These are phyloP conservation scores for Drosophila ironensis DNA, from an alignment of 1,140 invertebrate genomes.

Conservation along the genomic window DNA sequence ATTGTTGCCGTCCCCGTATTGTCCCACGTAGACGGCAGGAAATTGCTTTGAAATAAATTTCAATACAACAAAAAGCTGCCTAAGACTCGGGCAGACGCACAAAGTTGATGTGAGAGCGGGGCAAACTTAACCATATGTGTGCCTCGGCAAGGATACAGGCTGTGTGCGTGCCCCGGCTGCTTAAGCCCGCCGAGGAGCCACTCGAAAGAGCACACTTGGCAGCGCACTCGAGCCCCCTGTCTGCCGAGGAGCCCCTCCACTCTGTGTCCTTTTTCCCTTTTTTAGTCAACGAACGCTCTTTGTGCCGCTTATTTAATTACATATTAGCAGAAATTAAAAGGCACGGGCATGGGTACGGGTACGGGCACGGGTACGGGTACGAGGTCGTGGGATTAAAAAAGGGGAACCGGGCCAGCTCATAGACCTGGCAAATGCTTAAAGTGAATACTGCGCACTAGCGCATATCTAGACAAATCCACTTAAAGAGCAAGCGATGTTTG, in stretches of 20 bases:
- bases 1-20: conserved; percentile 66
- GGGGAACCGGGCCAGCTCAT: conserved; percentile 9
- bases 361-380: conserved; percentile 29
- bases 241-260: conserved; percentile 14
- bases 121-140: conserved; percentile 54
- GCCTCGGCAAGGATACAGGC: background rate
- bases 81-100: conserved; percentile 44
- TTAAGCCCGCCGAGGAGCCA: conserved; percentile 64
- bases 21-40: conserved; percentile 73
- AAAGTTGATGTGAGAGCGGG: conserved; percentile 22
- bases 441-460: background rate
- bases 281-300: conserved; percentile 46
- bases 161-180: conserved; percentile 35
- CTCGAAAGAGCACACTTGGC: conserved; percentile 61
- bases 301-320: conserved; percentile 78
- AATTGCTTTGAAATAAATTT: conserved; percentile 80
- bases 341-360: too few species aligned
- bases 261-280: conserved; percentile 12
- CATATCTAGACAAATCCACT: background rate
- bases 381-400: conserved; percentile 32
- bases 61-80: conserved; percentile 75
- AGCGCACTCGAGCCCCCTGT: conserved; percentile 56
- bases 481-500: too few species aligned
- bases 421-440: conserved; percentile 6
- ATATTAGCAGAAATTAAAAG: conserved; percentile 72